Conservation (phyloP, 2,113 vertebrate genomes). For the Pteronura brasiliensis region DNA sequence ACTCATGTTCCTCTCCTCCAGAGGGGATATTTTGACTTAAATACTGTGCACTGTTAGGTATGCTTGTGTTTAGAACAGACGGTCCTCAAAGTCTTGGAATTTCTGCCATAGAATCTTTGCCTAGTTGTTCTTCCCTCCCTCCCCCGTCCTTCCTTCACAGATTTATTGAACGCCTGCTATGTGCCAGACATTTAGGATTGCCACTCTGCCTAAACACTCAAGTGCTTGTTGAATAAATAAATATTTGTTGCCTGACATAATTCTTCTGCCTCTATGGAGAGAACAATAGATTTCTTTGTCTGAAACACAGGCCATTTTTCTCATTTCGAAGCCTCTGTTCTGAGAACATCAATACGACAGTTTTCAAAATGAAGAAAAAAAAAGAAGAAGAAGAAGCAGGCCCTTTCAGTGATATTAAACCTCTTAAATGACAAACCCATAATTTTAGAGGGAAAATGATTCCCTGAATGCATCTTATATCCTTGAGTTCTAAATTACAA, state of each 20-base stretch:
- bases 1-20: too few relatives aligned
- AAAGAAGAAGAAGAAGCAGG: neutral
- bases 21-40: neutral
- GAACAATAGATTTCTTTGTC: constrained; percentile 15
- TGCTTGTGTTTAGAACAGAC: neutral
- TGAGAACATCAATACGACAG: constrained; percentile 70
- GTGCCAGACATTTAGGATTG: neutral
- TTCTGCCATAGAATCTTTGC: neutral
- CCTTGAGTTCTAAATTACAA: constrained; percentile 83
- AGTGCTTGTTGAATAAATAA: neutral
- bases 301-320: neutral
- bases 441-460: constrained; percentile 84
- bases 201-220: neutral
- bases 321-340: constrained; percentile 63
- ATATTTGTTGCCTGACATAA: neutral
- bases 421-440: constrained; percentile 83
- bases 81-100: neutral
- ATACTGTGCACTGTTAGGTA: neutral
- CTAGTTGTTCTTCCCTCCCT: neutral
- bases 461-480: constrained; percentile 78
- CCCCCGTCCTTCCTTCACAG: neutral
- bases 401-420: constrained; percentile 75
- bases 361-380: constrained; percentile 66
- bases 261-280: neutral
- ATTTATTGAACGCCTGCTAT: neutral